Base-by-base conservation (phyloP, 2,113 vertebrate species). In the Atractosteus spatula region DNA sequence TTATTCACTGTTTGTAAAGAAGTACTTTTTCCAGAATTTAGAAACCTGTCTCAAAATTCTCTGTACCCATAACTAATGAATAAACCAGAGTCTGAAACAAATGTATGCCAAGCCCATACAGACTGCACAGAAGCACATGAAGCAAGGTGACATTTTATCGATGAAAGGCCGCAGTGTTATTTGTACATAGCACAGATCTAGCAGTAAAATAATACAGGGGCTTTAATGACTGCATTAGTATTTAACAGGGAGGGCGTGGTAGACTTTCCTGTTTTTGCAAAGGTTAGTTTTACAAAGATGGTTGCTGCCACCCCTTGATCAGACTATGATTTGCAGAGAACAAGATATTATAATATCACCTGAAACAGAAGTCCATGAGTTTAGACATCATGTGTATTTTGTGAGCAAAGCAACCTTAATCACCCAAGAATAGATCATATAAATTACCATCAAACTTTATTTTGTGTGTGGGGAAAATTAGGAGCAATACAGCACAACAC, bases 281-380 rank as follows among this genome's bases (percentile, higher is more conserved):
- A 43, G 54, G 57, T 69, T 69, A 29, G 11, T 44, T 14, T 59
- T 57, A 16, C 61, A 47, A 41, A 51, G 44, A 8, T 45, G 29
- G 57, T 44, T 62, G 42, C 70, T 63, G 59, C 61, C 61, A 63
- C 70, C 61, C 29, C 8, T 54, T 71, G 61, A 55, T 71, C 12
- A 71, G 41, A 59, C 57, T 43, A 3, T 43, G 70, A 47, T 47
- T 47, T 71, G 59, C 59, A 71, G 43, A 55, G 10, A 13, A 59
- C 57, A 59, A 13, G 57, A n/a, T 13, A 59, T 11, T 59, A 13
- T 13, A 59, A 59, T 59, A 59, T 59, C 57, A 59, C 11, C 29
- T 29, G 29, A 29, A 29, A 29, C 29, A 29, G 29, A 29, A 29
- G 29, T 29, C 29, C 29, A 29, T 29, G 29, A 29, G 29, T 29